Evolutionary conservation across 2,797 vertebrate species (phyloP).

Genomic region (Thunnus albacares): DNA sequence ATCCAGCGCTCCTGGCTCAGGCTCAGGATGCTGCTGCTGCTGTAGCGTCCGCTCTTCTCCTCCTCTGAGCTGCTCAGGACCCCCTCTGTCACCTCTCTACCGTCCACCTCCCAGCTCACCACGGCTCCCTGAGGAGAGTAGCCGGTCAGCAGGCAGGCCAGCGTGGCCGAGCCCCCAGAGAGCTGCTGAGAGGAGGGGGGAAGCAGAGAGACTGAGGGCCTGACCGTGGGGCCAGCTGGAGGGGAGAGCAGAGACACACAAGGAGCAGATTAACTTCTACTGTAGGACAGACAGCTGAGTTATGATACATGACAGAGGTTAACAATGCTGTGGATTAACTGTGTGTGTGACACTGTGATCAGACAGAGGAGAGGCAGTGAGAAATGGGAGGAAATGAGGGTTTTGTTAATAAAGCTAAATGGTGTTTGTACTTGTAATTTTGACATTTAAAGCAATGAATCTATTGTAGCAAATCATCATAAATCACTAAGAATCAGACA

Average conservation of each 20-base stretch:
- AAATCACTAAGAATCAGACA: no score
- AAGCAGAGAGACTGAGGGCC: slow-evolving; percentile 60
- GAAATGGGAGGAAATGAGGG: no score
- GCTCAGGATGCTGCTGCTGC: slow-evolving; percentile 30
- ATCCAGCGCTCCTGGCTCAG: slow-evolving; percentile 22
- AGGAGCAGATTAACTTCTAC: slow-evolving; percentile 10
- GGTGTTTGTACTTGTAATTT: not conserved
- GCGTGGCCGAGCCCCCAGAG: slow-evolving; percentile 46
- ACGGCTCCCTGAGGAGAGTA: slow-evolving; percentile 63
- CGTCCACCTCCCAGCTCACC: no score
- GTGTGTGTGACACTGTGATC: no score
- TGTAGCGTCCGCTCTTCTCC: no score
- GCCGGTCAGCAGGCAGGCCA: slow-evolving; percentile 66
- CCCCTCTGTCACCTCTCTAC: no score
- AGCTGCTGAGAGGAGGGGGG: slow-evolving; percentile 61
- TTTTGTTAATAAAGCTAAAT: no score
- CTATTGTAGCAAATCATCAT: no score
- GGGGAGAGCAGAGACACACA: slow-evolving; percentile 41
- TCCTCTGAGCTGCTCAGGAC: no score
- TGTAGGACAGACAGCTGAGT: slow-evolving; percentile 10
- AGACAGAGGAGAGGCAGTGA: no score
- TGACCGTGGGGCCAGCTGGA: slow-evolving; percentile 47
- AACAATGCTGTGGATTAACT: not conserved
- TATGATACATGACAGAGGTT: not conserved
- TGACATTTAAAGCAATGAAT: no score